Conservation (phyloP, 2,888 invertebrate species). For the Acheta domesticus region DNA sequence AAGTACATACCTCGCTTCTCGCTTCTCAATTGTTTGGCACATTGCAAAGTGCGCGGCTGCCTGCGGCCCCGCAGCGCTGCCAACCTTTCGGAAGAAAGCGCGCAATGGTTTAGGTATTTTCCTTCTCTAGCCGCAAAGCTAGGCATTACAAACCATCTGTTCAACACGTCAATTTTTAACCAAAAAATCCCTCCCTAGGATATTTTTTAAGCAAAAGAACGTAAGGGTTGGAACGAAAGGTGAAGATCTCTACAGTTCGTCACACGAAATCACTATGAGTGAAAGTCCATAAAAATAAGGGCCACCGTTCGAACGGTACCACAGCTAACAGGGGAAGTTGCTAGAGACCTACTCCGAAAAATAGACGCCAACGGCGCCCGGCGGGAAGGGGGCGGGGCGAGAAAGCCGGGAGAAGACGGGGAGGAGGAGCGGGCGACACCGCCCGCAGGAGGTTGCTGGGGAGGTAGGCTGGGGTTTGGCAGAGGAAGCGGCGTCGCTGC, state of each 20-base stretch:
- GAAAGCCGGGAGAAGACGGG: too few species aligned
- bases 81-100: constrained; percentile 11
- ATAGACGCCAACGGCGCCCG: too few species aligned
- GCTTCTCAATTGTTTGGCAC: constrained; percentile 11
- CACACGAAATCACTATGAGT: background rate
- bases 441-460: too few species aligned
- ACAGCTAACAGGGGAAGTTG: too few species aligned
- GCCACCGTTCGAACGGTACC: too few species aligned
- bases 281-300: background rate
- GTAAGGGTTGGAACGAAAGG: background rate
- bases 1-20: constrained; percentile 18
- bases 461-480: too few species aligned
- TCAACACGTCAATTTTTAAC: background rate
- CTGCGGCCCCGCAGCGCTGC: constrained; percentile 18
- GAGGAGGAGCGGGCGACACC: too few species aligned
- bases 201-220: background rate
- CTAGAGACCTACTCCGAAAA: too few species aligned
- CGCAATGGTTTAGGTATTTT: background rate
- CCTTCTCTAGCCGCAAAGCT: constrained; percentile 5
- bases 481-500: too few species aligned
- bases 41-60: constrained; percentile 9
- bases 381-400: too few species aligned
- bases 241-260: background rate
- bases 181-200: background rate
- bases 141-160: background rate